Base-by-base conservation (phyloP, 2,888 invertebrate genomes). In the Ischnus inquisitorius region DNA sequence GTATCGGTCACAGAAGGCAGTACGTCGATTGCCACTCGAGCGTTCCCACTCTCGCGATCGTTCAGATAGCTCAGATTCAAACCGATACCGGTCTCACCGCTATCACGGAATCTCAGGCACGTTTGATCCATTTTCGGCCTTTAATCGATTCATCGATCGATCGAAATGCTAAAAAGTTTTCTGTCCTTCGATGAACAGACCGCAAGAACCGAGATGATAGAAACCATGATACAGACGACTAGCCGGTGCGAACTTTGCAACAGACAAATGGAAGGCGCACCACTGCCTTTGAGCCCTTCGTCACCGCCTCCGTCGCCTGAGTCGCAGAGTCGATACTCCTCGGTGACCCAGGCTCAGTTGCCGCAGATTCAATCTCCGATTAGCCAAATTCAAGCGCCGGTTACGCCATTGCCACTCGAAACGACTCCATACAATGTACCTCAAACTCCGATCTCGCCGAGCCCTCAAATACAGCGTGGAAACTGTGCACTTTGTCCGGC, bases 171-270 rank as follows among this genome's bases (percentile, higher is more conserved):
- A 28, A 28, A 22, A 25, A 28, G 1, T 60, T 60, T 65, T 43
- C 41, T 12, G 1, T 22, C 8, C 1, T 25, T 57, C n/a, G 6
- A 46, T 71, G 22, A 68, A 16, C 54, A 91, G 92, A 92, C 91
- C 0, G 67, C 72, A 8, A 88, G 39, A 34, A 69, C 76, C 14
- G 87, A 90, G 39, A 34, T 87, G 41, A 89, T 78, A 68, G 92
- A 92, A 72, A 85, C 71, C 1, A 84, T 87, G 1, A 84, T 89
- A 6, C 92, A 92, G 81, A 92, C 91, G 5, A 64, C 83, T 43
- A 89, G 88, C 51, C 88, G 84, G 84, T 90, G 90, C 82, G 90
- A 91, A 3, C 75, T 88, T 0, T 91, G 90, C 39, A 79, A 89
- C 6, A 86, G 87, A 39, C 85, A 86, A 28, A 83, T 90, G n/a